phyloP scores from a whole-genome alignment of 37 sponge, comb jelly and placozoan genomes.

The Spongilla lacustris region DNA sequence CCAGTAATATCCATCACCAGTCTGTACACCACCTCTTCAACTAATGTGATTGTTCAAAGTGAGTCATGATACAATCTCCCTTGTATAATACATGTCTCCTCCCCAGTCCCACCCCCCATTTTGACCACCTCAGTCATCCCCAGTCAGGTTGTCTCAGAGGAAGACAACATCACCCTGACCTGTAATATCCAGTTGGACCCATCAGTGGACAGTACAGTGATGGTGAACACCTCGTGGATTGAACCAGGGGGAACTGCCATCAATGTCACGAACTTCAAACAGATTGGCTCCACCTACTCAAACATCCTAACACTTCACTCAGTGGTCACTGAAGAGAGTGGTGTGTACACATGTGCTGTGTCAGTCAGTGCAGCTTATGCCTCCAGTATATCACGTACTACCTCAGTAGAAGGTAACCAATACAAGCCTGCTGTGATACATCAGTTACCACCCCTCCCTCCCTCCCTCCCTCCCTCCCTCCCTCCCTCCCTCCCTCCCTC shows the following conservation, averaged over 20 bases:
- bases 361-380: not conserved
- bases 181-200: not conserved
- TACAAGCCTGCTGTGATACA: not conserved
- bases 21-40: not conserved
- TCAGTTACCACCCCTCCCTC: not conserved
- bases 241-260: not conserved
- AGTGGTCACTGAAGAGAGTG: not conserved
- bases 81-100: too few species aligned
- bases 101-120: not conserved
- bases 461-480: too few species aligned
- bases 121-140: not conserved
- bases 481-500: too few species aligned
- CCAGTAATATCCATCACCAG: not conserved
- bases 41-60: constrained; percentile 6
- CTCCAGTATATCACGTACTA: not conserved
- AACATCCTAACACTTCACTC: not conserved
- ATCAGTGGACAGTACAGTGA: not conserved
- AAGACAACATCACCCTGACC: not conserved
- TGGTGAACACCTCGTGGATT: not conserved
- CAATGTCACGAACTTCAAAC: not conserved
- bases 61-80: too few species aligned
- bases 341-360: not conserved
- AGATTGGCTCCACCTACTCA: not conserved
- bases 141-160: not conserved
- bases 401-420: not conserved